Base-by-base conservation (phyloP, 2,888 invertebrate genomes). In the Deilephila elpenor region DNA sequence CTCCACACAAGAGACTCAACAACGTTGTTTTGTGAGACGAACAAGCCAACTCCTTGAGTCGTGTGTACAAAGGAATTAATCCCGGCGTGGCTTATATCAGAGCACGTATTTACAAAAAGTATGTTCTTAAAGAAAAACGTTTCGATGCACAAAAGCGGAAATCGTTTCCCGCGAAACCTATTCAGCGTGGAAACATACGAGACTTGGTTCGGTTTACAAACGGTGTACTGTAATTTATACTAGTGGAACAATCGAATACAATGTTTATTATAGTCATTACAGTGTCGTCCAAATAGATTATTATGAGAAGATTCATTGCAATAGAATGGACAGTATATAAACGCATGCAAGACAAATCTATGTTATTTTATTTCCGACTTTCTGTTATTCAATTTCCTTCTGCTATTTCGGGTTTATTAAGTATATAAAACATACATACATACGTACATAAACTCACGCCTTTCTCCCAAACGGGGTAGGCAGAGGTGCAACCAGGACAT, bases 101-200 rank as follows among this genome's bases (percentile, higher is more conserved):
- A 34, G 51, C 20, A 67, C 67, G 51, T 67, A 51, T 67, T 67
- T 67, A 73, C 73, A 73, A 73, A 72, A 73, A 73, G 59, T 67
- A 67, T 51, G 51, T 67, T 51, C 73, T 73, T 67, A 37, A 67
- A 64, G 72, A 64, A 72, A 62, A 62, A 29, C 72, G 64, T 64
- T 62, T 64, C 62, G 61, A n/a, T 51, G 62, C 72, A 53, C 60
- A 61, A 53, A 60, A 37, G 59, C 59, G 59, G 64, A 67, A 64
- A 73, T 64, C 64, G 64, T 73, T 73, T 73, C 56, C 64, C 64
- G 56, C 56, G 64, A 37, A 67, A 64, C 73, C 73, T 37, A 59
- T 73, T 59, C 53, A 53, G 32, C 11, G 19, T 37, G 72, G 25
- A 67, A 73, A 73, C 72, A 73, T 19, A 73, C 67, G 72, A 7